A percentile compares a stretch with the other conserved stretches of the same genome.
Evolutionary conservation across 92 coral and sea anemone genomes (phyloP).

Genomic region (Chrysogorgia sp.): DNA sequence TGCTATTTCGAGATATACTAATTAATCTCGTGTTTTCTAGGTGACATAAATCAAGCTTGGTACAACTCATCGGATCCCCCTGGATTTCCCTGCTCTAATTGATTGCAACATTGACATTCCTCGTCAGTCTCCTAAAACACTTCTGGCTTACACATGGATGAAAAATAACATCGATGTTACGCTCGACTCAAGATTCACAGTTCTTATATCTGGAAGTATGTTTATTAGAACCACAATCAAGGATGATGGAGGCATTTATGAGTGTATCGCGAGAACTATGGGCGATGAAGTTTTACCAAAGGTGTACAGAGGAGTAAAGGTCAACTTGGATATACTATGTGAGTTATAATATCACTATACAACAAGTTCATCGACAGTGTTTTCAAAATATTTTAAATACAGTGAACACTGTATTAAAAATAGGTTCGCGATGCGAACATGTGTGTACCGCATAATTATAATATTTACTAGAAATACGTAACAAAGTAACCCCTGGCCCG

Average conservation of each 20-base stretch:
- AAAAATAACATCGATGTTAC: conserved; percentile 70
- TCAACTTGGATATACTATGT: conserved; percentile 86
- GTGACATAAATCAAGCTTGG: neutral
- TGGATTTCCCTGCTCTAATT: conserved; percentile 64
- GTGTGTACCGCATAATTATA: too few relatives aligned
- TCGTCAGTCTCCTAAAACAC: conserved; percentile 45
- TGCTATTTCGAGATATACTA: neutral
- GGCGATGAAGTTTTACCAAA: conserved; percentile 62
- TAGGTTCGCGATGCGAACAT: too few relatives aligned
- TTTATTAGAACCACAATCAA: conserved; percentile 62
- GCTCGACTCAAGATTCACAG: conserved; percentile 58
- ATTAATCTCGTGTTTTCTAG: neutral
- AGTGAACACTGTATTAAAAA: too few relatives aligned
- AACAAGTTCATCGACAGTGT: neutral
- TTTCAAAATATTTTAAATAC: too few relatives aligned
- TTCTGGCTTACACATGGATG: conserved; percentile 71
- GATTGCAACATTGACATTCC: conserved; percentile 72
- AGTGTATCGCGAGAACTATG: conserved; percentile 78
- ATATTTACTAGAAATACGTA: too few relatives aligned
- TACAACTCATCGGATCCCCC: neutral
- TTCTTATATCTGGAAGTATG: conserved; percentile 79
- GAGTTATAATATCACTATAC: conserved; percentile 40
- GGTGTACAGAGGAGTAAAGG: conserved; percentile 69
- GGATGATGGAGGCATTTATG: conserved; percentile 78
- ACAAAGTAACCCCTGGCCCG: too few relatives aligned